Evolutionary conservation across 2,797 vertebrate species (phyloP).

Genomic region (Falco cherrug): DNA sequence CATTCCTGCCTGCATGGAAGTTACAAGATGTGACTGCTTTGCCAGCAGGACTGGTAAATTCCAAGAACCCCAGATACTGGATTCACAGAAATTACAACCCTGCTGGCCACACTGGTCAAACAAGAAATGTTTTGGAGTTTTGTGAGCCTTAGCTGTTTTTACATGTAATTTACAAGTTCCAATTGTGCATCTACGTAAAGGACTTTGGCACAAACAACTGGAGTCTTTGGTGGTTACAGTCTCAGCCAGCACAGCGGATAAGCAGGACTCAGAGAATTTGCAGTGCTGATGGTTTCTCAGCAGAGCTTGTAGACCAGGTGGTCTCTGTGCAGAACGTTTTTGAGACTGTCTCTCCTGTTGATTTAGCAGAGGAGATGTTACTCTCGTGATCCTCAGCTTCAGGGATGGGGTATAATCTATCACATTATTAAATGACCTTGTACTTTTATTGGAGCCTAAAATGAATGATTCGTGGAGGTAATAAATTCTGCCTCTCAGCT

Average conservation of each 20-base stretch:
- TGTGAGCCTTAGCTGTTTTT: constrained; percentile 24
- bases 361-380: neutral
- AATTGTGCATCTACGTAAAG: constrained; percentile 8
- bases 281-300: neutral
- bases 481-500: neutral
- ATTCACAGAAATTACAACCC: constrained; percentile 60
- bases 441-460: neutral
- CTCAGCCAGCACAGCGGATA: constrained; percentile 6
- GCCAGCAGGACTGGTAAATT: constrained; percentile 44
- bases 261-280: neutral
- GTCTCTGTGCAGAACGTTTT: neutral
- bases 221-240: neutral
- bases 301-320: neutral
- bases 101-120: constrained; percentile 39
- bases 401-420: neutral
- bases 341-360: neutral
- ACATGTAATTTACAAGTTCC: constrained; percentile 28
- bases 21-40: neutral
- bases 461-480: neutral
- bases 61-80: constrained; percentile 47
- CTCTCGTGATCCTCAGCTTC: neutral
- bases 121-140: constrained; percentile 29
- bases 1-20: neutral
- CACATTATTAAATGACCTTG: neutral
- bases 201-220: constrained; percentile 19